Base-by-base conservation (phyloP, 1,140 invertebrate genomes). In the Calephelis virginiensis region DNA sequence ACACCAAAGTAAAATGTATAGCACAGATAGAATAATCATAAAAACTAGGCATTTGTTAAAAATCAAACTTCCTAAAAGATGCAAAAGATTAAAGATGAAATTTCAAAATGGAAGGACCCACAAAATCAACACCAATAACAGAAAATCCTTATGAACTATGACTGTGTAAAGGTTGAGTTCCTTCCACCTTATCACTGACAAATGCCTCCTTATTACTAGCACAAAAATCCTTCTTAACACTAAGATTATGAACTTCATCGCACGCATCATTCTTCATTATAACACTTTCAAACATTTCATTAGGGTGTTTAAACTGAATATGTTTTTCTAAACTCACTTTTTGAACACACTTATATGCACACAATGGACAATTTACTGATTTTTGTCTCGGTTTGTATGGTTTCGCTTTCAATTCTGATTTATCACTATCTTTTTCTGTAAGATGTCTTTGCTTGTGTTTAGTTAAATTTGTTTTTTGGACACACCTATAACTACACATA, bases 401-500 rank as follows among this genome's bases (percentile, higher is more conserved):
- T 60, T 91, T 91, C n/a, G 78, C 68, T 62, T 82, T 86, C 7
- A 77, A 65, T 13, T 89, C 84, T 5, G 82, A 61, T 60, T 87
- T 91, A 0, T 89, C 85, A 14, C 84, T 82, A 3, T 83, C 83
- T 17, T 86, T 91, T n/a, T 92, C 90, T 61, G 86, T 86, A 17
- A 88, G 66, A 76, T 92, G 91, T 45, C 90, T 78, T 50, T 89
- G 89, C 50, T 91, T 91, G 68, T 92, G 91, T 67, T 92, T 92
- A 0, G 86, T 92, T 13, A 92, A 63, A 64, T 92, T 92, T 0
- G 91, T 92, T 64, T 92, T 92, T 65, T 92, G 91, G 0, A 92
- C 91, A 53, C 91, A 92, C 8, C 85, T 76, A 64, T 92, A 92
- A 70, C 76, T 93, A 65, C 94, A 95, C 56, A 92, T 84, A 65